Conservation (phyloP, 2,888 invertebrate species). For the Patella pellucida region DNA sequence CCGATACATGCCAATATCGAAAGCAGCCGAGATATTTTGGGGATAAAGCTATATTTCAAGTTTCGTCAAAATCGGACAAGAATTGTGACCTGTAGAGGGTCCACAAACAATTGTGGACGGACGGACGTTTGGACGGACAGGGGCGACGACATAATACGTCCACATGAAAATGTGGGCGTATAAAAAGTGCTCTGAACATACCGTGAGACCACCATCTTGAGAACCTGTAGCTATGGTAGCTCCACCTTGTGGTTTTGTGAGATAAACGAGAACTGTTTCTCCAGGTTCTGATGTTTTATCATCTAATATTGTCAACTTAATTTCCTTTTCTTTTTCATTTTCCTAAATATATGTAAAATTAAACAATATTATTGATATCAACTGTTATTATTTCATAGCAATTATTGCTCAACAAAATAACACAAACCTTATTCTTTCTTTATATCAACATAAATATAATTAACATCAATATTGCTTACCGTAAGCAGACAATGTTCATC, state of each 20-base stretch:
- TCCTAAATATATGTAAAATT: constrained; percentile 41
- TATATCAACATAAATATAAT: too few species aligned
- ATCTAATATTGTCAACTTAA: constrained; percentile 55
- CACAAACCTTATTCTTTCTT: neutral
- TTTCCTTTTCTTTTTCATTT: constrained; percentile 47
- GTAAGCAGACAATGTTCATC: too few species aligned
- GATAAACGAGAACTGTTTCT: constrained; percentile 65
- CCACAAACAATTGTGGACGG: too few species aligned
- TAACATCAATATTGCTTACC: too few species aligned
- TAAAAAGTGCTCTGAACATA: constrained; percentile 27
- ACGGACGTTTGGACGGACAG: too few species aligned
- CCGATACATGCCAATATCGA: too few species aligned
- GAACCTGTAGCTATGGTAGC: constrained; percentile 61
- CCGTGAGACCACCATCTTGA: constrained; percentile 60
- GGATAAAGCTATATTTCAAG: too few species aligned
- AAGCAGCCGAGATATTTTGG: too few species aligned
- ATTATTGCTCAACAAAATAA: neutral
- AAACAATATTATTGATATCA: neutral
- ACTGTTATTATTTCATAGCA: neutral
- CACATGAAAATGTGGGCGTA: too few species aligned
- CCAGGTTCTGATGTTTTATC: constrained; percentile 61
- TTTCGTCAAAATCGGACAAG: too few species aligned
- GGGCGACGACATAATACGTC: too few species aligned
- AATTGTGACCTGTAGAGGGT: too few species aligned
- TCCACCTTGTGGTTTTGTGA: constrained; percentile 63